Base-by-base conservation (phyloP, 2,888 invertebrate species). In the Andrena dorsata region DNA sequence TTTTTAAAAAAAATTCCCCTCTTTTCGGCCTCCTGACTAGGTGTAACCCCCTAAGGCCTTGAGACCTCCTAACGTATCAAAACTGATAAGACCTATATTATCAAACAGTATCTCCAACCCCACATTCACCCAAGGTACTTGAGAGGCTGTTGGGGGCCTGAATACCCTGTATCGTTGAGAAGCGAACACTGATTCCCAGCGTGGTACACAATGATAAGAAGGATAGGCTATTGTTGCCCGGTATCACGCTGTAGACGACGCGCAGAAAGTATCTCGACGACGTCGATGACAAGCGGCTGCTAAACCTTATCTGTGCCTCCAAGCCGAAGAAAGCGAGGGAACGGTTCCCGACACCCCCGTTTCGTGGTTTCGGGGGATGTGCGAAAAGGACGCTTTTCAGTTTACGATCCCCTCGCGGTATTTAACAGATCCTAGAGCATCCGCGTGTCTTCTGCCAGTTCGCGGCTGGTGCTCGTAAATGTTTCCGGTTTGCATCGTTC, bases 381-480 rank as follows among this genome's bases (percentile, higher is more conserved):
- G 68, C 65, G 83, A 30, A 70, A 76, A 85, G 74, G 68, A 41
- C 69, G 78, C 51, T 69, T 71, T 84, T 74, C 71, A 69, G 87
- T 88, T 88, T 87, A 88, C 76, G 77, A 82, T 73, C 83, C 80
- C 64, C 75, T 81, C 81, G 84, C 56, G 85, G 80, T 84, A 83
- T 83, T 88, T 88, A 88, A 87, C 83, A 80, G 87, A 41, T 63
- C 71, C 75, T 74, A 69, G 72, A 83, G 68, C 58, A 49, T 61
- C 71, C 77, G 71, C 82, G 86, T 83, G 80, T 74, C 85, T 75
- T 85, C 80, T 79, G 68, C 76, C 73, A 66, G 58, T 73, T 80
- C 66, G 65, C 77, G 75, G 65, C 66, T 73, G 80, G 23, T 23
- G 56, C 56, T 64, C 80, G 80, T 80, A 79, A 80, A 79, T 56